Evolutionary conservation across 1,140 invertebrate genomes (phyloP), one percentile per base, ranked within the genome.

Genomic region (Papilio machaon): DNA sequence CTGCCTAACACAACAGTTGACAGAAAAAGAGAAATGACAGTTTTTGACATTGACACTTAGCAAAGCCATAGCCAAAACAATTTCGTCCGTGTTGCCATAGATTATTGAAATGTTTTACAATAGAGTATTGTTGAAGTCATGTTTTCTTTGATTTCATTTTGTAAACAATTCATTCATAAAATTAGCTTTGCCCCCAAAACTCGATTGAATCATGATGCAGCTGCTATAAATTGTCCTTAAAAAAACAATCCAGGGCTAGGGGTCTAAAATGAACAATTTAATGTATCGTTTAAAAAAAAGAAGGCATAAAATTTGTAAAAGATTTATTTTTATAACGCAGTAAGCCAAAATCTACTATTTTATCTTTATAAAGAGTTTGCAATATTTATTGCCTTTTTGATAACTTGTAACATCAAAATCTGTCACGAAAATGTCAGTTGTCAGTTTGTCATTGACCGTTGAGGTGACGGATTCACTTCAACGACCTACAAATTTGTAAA

Each of bases 401-500:
- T 58, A n/a, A 58, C 54, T 58, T 19, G 54, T 19, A 58, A 58
- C 54, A 58, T 58, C n/a, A 58, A 58, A 58, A 58, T 19, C 54
- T 19, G 54, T 19, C 54, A 19, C 54, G 2, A 2, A 83, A 84
- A 54, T 83, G 80, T 83, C 81, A 81, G 52, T 9, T 73, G 38
- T 78, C 46, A 73, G 60, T 54, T 46, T 47, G 46, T 80, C 19
- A 23, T 75, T 64, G 46, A 76, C 73, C 38, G 43, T 30, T 67
- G 64, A n/a, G 52, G 6, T 60, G 30, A 54, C 60, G 86, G 80
- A 80, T 83, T 80, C 80, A 82, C 85, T 89, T 90, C 86, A 91
- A 92, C 91, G 93, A 94, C 91, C 93, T 94, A 93, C 91, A 94
- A 91, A 85, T 90, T 88, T 76, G 80, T 87, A 92, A 95, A 95